Evolutionary conservation across 2,113 vertebrate species (phyloP).

Genomic region (Dicaeum eximium): DNA sequence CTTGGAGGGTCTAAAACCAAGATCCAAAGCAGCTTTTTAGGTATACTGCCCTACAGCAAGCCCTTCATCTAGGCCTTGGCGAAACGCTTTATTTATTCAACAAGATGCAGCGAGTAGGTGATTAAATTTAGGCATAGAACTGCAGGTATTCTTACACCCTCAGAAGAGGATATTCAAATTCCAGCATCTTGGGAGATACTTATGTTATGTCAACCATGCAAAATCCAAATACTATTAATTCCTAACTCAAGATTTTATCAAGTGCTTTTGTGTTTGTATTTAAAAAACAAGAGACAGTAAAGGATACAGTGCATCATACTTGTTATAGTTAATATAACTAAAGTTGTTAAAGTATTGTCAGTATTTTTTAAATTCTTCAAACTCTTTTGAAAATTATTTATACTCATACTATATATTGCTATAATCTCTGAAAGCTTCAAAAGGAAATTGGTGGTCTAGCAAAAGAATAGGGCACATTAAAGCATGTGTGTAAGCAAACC

Average conservation of each 20-base stretch:
- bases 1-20: not conserved
- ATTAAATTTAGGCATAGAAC: not conserved
- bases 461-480: not conserved
- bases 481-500: not conserved
- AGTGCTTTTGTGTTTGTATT: not conserved
- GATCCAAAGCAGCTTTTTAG: not conserved
- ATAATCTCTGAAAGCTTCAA: not conserved
- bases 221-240: not conserved
- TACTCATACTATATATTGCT: not conserved
- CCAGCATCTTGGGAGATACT: not conserved
- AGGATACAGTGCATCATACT: not conserved
- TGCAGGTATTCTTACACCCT: not conserved
- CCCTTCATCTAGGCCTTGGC: not conserved
- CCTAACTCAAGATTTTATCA: not conserved
- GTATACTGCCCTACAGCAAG: not conserved
- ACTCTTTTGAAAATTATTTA: too few species aligned
- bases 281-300: not conserved
- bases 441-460: not conserved
- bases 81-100: not conserved
- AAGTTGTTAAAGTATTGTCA: not conserved
- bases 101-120: not conserved
- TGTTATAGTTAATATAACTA: not conserved
- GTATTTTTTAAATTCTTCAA: too few species aligned
- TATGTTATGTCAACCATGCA: not conserved
- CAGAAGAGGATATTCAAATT: not conserved